Evolutionary conservation across 2,797 vertebrate species (phyloP).

Genomic region (Rhynchonycteris naso): DNA sequence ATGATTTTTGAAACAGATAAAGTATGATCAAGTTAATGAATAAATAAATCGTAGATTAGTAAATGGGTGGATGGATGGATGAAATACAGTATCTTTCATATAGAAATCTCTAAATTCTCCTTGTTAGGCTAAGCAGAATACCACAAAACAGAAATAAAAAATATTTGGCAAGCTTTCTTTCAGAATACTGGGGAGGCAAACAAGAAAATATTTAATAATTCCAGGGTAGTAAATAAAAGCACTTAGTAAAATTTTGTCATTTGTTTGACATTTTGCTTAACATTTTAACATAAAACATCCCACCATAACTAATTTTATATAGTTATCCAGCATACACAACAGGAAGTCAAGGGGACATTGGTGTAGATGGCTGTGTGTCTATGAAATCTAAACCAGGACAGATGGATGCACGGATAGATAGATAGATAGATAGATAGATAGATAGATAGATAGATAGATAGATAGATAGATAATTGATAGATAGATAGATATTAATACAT

Average conservation of each 20-base stretch:
- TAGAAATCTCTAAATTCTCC: not conserved
- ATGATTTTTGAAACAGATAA: not conserved
- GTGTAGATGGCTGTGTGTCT: not conserved
- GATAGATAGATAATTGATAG: not conserved
- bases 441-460: not conserved
- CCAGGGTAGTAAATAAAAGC: not conserved
- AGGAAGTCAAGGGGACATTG: not conserved
- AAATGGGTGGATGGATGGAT: not conserved
- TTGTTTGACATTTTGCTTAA: not conserved
- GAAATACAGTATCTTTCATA: not conserved
- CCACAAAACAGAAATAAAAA: not conserved
- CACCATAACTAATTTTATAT: not conserved
- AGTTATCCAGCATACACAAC: not conserved
- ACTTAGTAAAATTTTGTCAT: slow-evolving; percentile 13
- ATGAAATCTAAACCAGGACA: not conserved
- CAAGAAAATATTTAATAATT: slow-evolving; percentile 23
- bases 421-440: not conserved
- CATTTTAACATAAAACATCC: not conserved
- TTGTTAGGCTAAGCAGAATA: not conserved
- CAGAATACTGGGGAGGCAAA: not conserved
- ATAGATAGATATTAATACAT: not conserved
- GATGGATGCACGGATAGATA: not conserved
- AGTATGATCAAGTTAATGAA: not conserved
- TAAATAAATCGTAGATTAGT: not conserved
- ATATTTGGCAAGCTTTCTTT: not conserved